Base-by-base conservation (phyloP, 2,888 invertebrate species). In the Athalia rosae region DNA sequence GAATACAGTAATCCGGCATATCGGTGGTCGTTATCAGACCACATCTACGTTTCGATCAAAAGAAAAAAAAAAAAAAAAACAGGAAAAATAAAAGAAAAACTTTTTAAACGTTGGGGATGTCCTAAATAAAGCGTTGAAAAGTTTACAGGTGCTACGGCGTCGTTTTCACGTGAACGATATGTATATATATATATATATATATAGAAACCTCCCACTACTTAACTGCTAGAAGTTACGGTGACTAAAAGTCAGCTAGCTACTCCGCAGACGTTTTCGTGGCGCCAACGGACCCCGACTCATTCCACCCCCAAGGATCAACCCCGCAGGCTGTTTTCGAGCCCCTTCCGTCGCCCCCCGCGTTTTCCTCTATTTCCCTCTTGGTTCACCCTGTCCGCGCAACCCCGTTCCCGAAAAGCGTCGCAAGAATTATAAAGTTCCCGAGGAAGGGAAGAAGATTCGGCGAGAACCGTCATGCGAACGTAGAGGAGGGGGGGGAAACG, bases 371-470 rank as follows among this genome's bases (percentile, higher is more conserved):
- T 50, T 67, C 67, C 77, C 76, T 66, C 79, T 61, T 69, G 78
- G 78, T 76, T 77, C 67, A 81, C 79, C 79, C 76, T 81, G 80
- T 81, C 83, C 83, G 82, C 83, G 82, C 83, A 84, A 85, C 87
- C 88, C 87, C 88, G 86, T 87, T 87, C 89, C 86, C 87, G 85
- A 84, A 87, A 88, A 89, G 86, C 88, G 88, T 89, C 89, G 84
- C 87, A 87, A 88, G 88, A 89, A 89, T 89, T 89, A 89, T 89
- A 89, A 89, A 89, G 88, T 89, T 89, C 83, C 81, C 83, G 83
- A 83, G 83, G 64, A 78, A 77, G 78, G 77, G 62, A 76, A 79
- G 77, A 77, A 77, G 77, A 59, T 67, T 67, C n/a, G 53, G 67
- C 63, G 28, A 28, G 28, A 28, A 28, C 28, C 28, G 28, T 28